A percentile compares a stretch with the other conserved stretches of the same genome.
Evolutionary conservation across 2,888 invertebrate genomes (phyloP).

Genomic region (Lypha dubia): DNA sequence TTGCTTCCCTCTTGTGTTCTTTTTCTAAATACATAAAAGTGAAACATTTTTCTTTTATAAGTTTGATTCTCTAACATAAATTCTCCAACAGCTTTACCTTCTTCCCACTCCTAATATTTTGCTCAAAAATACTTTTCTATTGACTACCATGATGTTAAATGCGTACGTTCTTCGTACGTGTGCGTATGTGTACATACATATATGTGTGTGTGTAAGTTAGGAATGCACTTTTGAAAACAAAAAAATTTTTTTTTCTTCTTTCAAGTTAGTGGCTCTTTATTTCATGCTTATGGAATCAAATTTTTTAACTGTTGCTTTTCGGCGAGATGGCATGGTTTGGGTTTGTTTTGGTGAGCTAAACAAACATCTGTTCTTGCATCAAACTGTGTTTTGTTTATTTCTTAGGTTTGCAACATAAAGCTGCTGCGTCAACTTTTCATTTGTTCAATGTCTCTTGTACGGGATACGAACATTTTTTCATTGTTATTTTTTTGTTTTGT

Average conservation of each 20-base stretch:
- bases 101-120: neutral
- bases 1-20: constrained; percentile 14
- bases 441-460: neutral
- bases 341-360: constrained; percentile 20
- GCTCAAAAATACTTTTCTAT: neutral
- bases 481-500: neutral
- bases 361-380: constrained; percentile 13
- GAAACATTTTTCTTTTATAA: constrained; percentile 20
- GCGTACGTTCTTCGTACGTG: too few species aligned
- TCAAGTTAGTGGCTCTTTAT: constrained; percentile 5
- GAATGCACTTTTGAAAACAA: constrained; percentile 52
- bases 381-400: constrained; percentile 13
- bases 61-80: constrained; percentile 41
- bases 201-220: constrained; percentile 31
- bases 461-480: neutral
- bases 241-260: constrained; percentile 2
- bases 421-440: neutral
- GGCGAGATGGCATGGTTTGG: neutral
- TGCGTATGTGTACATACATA: too few species aligned
- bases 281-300: constrained; percentile 19
- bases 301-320: constrained; percentile 51
- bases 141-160: neutral
- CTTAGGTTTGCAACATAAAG: neutral
- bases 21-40: constrained; percentile 18
- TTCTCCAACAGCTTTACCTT: neutral